These are phyloP conservation scores for Romanomermis culicivorax DNA, from an alignment of 2,888 invertebrate species.

Conservation along the genomic window DNA sequence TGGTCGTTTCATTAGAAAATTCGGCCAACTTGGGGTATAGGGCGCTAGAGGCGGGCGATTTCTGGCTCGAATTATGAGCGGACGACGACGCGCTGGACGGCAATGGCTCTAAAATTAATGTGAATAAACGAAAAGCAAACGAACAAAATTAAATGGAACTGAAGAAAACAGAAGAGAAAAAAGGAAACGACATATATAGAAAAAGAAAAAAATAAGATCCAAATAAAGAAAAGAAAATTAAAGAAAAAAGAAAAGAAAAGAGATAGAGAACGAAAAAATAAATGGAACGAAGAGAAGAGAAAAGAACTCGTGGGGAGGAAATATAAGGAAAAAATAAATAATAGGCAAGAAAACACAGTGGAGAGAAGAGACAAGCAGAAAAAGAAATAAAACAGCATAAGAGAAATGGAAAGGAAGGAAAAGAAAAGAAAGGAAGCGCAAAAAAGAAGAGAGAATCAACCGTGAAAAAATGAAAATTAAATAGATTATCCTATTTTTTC, in stretches of 20 bases:
- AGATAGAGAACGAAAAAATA: no score
- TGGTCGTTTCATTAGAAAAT: not conserved
- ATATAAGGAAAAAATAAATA: not conserved
- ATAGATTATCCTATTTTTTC: not conserved
- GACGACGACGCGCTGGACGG: not conserved
- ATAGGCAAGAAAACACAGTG: not conserved
- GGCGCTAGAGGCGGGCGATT: not conserved
- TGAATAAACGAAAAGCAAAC: not conserved
- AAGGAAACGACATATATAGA: not conserved
- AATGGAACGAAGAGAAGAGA: no score
- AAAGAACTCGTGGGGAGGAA: no score
- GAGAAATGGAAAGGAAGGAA: not conserved
- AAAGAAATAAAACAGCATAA: not conserved
- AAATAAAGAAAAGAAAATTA: not conserved
- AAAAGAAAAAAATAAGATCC: not conserved
- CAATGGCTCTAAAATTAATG: slow-evolving; percentile 1
- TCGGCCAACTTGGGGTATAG: slow-evolving; percentile 2
- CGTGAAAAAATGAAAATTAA: no score
- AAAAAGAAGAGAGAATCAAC: no score
- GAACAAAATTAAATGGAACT: not conserved
- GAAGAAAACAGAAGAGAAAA: not conserved
- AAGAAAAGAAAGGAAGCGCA: not conserved
- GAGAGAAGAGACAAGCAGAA: not conserved
- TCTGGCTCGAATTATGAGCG: not conserved
- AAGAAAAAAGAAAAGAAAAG: not conserved